Evolutionary conservation across 2,888 invertebrate genomes (phyloP), one percentile per base, ranked within the genome.

Genomic region (Ennomos erosarius): DNA sequence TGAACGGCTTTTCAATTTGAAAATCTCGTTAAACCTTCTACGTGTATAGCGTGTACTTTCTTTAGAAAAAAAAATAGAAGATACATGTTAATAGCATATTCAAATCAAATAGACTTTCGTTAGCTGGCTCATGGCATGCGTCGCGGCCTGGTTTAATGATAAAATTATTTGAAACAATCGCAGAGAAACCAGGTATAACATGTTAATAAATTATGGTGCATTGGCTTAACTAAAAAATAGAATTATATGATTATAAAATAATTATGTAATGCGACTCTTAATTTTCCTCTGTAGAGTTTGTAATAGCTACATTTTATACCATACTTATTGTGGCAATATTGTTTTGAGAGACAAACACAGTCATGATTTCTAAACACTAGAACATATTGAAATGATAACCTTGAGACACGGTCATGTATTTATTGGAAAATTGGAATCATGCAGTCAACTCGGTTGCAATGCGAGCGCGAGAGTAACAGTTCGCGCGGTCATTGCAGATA

Each of bases 51-150:
- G 38, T 40, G 42, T 58, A 56, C 55, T 66, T 66, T 66, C 59
- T 49, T 63, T 57, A 9, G 45, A 50, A 62, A 60, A 16, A 60
- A 46, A 59, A 56, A 65, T 43, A 59, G 64, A 56, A 56, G 55
- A 60, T 39, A 57, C 26, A 26, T 63, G 53, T 47, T 64, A 58
- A 47, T 61, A 52, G 37, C 43, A 38, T 47, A 47, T 59, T 56
- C 34, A 48, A 48, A 64, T 56, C 34, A 48, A 48, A 64, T 59
- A 64, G 64, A 78, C 74, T 78, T 79, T 78, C 76, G 59, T 77
- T 77, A 71, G 55, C 54, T 61, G 53, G 53, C 68, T 67, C 67
- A 68, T 70, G 71, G 65, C 69, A 75, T 75, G 78, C 78, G 67
- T 71, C 63, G 70, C 60, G 65, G 67, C 68, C 63, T 68, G 55